Conservation (phyloP, 2,888 invertebrate genomes). For the Scaptomyza reducta region DNA sequence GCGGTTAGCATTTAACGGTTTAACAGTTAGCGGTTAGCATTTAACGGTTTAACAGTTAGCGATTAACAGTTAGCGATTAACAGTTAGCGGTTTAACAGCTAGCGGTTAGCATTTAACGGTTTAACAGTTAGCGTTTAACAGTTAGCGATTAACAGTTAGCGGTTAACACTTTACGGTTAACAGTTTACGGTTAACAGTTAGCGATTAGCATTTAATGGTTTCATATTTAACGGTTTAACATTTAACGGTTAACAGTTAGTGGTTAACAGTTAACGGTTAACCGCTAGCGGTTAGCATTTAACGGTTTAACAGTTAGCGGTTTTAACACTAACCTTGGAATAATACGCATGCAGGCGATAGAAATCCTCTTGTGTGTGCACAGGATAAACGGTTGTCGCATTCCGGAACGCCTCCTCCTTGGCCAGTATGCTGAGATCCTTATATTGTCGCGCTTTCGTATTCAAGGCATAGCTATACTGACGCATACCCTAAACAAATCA, state of each 20-base stretch:
- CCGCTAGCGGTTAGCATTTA: slow-evolving; percentile 23
- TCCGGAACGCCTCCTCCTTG: slow-evolving; percentile 84
- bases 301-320: slow-evolving; percentile 23
- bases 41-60: no score
- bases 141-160: no score
- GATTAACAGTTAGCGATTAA: no score
- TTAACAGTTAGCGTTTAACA: no score
- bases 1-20: no score
- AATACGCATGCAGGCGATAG: slow-evolving; percentile 90
- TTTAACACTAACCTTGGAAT: slow-evolving; percentile 86
- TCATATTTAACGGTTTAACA: neutral
- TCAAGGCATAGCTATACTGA: slow-evolving; percentile 76
- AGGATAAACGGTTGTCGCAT: slow-evolving; percentile 88
- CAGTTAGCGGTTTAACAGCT: no score
- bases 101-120: no score
- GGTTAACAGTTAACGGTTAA: slow-evolving; percentile 4
- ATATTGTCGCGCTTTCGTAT: slow-evolving; percentile 67
- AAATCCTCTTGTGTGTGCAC: slow-evolving; percentile 87
- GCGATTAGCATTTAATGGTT: no score
- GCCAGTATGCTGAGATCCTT: slow-evolving; percentile 85
- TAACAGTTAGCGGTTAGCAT: no score
- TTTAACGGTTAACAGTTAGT: slow-evolving; percentile 1
- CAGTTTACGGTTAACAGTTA: no score
- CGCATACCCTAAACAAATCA: slow-evolving; percentile 73
- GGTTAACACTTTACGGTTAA: no score